Evolutionary conservation across 2,888 invertebrate species (phyloP).

Genomic region (Sminthurides aquaticus): DNA sequence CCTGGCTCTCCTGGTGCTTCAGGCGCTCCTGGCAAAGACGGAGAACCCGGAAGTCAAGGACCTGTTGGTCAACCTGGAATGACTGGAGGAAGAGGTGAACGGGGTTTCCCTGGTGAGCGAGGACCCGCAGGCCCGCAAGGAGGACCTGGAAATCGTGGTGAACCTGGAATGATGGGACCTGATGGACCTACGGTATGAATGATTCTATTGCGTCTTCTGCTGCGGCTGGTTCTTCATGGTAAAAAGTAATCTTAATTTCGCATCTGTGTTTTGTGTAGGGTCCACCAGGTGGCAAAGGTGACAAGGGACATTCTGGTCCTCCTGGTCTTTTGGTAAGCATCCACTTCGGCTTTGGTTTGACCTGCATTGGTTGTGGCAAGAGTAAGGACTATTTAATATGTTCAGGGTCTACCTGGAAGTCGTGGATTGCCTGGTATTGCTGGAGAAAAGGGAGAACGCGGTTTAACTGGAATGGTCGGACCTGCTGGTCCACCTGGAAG

Average conservation of each 20-base stretch:
- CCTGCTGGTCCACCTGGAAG: constrained; percentile 69
- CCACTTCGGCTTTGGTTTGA: neutral
- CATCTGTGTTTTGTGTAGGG: constrained; percentile 51
- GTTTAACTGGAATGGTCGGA: constrained; percentile 60
- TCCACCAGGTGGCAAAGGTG: constrained; percentile 58
- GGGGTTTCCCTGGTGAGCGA: constrained; percentile 68
- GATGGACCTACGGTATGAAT: constrained; percentile 52
- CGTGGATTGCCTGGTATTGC: constrained; percentile 59
- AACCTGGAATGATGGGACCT: constrained; percentile 58
- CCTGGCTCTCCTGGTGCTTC: constrained; percentile 67
- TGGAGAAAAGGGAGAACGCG: constrained; percentile 71
- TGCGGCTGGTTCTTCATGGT: neutral
- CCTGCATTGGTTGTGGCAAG: neutral
- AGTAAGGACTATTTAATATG: neutral
- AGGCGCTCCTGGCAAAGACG: constrained; percentile 72
- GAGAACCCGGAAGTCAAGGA: constrained; percentile 65
- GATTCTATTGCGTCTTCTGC: neutral
- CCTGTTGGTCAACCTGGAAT: constrained; percentile 56
- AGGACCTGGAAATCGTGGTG: constrained; percentile 58
- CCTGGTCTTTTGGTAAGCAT: constrained; percentile 56
- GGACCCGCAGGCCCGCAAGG: constrained; percentile 64
- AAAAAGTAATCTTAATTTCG: neutral
- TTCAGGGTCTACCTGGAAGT: constrained; percentile 59
- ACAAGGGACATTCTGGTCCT: constrained; percentile 64
- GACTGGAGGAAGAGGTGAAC: constrained; percentile 55